phyloP scores from a whole-genome alignment of 2,888 invertebrate species.

The Acleris holmiana region DNA sequence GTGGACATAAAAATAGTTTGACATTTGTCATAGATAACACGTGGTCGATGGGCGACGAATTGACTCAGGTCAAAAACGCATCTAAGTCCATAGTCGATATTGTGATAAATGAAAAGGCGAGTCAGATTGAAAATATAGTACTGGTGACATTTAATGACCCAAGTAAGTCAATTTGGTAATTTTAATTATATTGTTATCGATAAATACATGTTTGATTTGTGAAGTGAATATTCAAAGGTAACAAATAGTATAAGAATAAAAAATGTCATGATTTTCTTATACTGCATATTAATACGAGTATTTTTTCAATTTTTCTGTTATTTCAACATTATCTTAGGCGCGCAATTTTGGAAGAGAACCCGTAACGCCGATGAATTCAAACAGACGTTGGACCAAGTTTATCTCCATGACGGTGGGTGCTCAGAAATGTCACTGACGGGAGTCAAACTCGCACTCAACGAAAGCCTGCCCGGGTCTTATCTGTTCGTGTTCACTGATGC shows the following conservation, averaged over 20 bases:
- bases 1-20: slow-evolving; percentile 26
- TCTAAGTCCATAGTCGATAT: slow-evolving; percentile 45
- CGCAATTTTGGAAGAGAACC: neutral
- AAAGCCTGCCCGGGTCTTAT: slow-evolving; percentile 47
- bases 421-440: slow-evolving; percentile 47
- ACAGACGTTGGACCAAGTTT: slow-evolving; percentile 8
- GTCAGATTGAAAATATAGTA: slow-evolving; percentile 49
- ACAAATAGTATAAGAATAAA: too few species aligned
- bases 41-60: slow-evolving; percentile 46
- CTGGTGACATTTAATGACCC: slow-evolving; percentile 57
- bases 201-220: too few species aligned
- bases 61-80: slow-evolving; percentile 43
- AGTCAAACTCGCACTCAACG: slow-evolving; percentile 43
- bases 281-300: too few species aligned
- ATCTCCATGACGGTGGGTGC: slow-evolving; percentile 40
- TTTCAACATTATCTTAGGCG: neutral
- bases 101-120: slow-evolving; percentile 43
- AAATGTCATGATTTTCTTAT: too few species aligned
- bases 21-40: slow-evolving; percentile 54
- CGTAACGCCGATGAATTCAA: slow-evolving; percentile 10
- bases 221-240: too few species aligned
- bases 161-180: slow-evolving; percentile 43
- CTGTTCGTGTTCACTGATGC: slow-evolving; percentile 57
- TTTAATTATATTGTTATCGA: neutral
- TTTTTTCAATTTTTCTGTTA: too few species aligned